These are phyloP conservation scores for Xenopus tropicalis DNA, from an alignment of 2,113 vertebrate genomes.

Conservation along the genomic window UCB_Xtro_10.0 CM004447.2:80163001-80163500, in stretches of 20 bases:
- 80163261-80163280: slow-evolving; percentile 72
- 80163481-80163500: slow-evolving; percentile 57
- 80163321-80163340: slow-evolving; percentile 71
- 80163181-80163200: slow-evolving; percentile 55
- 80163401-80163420: slow-evolving; percentile 68
- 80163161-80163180: slow-evolving; percentile 54
- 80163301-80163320: slow-evolving; percentile 98
- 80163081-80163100: slow-evolving; percentile 68
- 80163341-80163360: slow-evolving; percentile 67
- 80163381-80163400: slow-evolving; percentile 72
- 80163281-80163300: slow-evolving; percentile 94
- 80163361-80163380: slow-evolving; percentile 71
- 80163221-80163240: slow-evolving; percentile 72
- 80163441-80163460: slow-evolving; percentile 89
- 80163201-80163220: slow-evolving; percentile 61
- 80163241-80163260: slow-evolving; percentile 77
- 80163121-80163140: slow-evolving; percentile 61
- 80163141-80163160: slow-evolving; percentile 48
- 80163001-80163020: slow-evolving; percentile 64
- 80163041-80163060: slow-evolving; percentile 75
- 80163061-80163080: slow-evolving; percentile 64
- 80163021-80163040: slow-evolving; percentile 90
- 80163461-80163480: slow-evolving; percentile 70
- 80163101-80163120: slow-evolving; percentile 66
- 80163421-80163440: slow-evolving; percentile 87